Evolutionary conservation across 2,113 vertebrate species (phyloP).

Genomic region (Ahaetulla prasina): DNA sequence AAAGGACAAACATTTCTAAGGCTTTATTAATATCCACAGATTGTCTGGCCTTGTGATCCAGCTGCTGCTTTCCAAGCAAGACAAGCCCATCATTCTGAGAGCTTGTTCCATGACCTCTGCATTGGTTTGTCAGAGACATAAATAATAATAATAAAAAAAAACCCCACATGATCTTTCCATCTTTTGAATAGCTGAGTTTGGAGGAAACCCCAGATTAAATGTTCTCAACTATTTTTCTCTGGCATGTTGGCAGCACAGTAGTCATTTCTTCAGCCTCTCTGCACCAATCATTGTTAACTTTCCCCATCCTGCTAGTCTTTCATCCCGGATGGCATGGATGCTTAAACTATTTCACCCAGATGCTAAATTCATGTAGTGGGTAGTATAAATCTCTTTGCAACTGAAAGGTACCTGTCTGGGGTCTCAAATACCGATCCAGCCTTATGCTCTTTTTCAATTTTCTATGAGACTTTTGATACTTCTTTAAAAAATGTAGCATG

Average conservation of each 20-base stretch:
- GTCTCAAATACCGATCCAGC: neutral
- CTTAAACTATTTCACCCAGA: neutral
- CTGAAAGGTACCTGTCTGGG: neutral
- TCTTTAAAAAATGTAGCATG: neutral
- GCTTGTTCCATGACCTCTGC: conserved; percentile 14
- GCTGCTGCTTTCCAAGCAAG: conserved; percentile 27
- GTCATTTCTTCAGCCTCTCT: conserved; percentile 5
- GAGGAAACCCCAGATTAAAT: conserved; percentile 40
- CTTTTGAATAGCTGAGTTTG: conserved; percentile 27
- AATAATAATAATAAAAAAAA: neutral
- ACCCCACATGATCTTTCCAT: conserved; percentile 7
- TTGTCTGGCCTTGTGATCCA: conserved; percentile 50
- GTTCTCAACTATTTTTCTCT: conserved; percentile 26
- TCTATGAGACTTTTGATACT: neutral
- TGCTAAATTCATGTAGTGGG: neutral
- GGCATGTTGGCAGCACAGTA: conserved; percentile 37
- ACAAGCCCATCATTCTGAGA: conserved; percentile 16
- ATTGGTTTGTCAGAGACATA: conserved; percentile 36
- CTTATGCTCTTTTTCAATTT: neutral
- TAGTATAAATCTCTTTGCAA: neutral
- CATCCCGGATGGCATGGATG: neutral
- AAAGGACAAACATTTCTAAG: conserved; percentile 47
- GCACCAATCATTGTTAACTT: conserved; percentile 27
- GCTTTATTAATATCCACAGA: conserved; percentile 47
- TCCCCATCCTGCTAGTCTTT: neutral